phyloP scores from a whole-genome alignment of 64 coral and sea anemone species.

The Platygyra sinensis region DNA sequence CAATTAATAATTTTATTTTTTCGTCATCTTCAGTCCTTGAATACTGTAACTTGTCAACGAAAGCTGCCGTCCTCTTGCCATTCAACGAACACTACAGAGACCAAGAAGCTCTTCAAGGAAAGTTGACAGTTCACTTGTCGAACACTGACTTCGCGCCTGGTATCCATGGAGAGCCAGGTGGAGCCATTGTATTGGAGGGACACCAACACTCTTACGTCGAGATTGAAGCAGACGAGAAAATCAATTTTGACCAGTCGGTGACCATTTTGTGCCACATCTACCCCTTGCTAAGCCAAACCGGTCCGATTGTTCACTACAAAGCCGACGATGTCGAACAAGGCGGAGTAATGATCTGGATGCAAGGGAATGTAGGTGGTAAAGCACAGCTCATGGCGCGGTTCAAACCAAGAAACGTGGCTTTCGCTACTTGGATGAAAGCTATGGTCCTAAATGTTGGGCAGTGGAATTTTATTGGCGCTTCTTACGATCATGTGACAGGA shows the following conservation, averaged over 20 bases:
- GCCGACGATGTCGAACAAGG: neutral
- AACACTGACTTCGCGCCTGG: constrained; percentile 24
- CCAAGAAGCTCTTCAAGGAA: constrained; percentile 38
- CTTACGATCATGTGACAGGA: constrained; percentile 62
- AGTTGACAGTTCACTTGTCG: constrained; percentile 17
- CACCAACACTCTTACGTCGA: constrained; percentile 64
- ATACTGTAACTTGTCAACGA: constrained; percentile 46
- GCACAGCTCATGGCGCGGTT: constrained; percentile 39
- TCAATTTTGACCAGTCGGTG: constrained; percentile 52
- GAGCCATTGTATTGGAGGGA: constrained; percentile 44
- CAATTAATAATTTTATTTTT: neutral
- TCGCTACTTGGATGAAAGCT: neutral
- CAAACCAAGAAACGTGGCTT: constrained; percentile 5
- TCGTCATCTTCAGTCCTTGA: constrained; percentile 32
- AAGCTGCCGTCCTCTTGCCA: constrained; percentile 69
- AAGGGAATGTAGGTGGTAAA: neutral
- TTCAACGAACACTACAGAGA: constrained; percentile 45
- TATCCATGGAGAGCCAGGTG: constrained; percentile 39
- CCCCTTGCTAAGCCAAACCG: constrained; percentile 28
- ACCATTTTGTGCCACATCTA: constrained; percentile 58
- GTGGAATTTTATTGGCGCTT: constrained; percentile 77
- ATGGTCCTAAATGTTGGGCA: constrained; percentile 17
- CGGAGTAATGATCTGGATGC: constrained; percentile 60
- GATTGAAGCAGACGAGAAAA: constrained; percentile 26
- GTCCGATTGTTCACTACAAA: constrained; percentile 72